Base-by-base conservation (phyloP, 2,888 invertebrate genomes). In the Lithophane ornitopus region DNA sequence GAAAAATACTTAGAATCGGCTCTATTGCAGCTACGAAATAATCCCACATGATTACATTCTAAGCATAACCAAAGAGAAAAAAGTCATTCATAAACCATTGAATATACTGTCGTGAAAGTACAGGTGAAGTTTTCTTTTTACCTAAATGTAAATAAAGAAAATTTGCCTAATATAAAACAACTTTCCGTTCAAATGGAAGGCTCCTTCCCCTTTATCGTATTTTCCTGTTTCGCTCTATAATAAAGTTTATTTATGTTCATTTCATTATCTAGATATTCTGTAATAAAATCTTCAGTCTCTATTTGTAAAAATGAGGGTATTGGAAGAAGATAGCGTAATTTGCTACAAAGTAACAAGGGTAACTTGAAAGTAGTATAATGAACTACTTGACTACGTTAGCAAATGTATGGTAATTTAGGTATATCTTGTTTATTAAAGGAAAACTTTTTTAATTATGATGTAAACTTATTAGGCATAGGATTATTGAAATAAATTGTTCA, bases 131-230 rank as follows among this genome's bases (percentile, higher is more conserved):
- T 91, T 89, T 89, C 91, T 89, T 88, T 90, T 85, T 88, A 88
- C 89, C 86, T 85, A 86, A 90, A 90, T 89, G 88, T 90, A 90
- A 92, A 92, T 91, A 92, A 91, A 91, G 89, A 90, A 92, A 91
- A 92, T 91, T 91, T 91, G 87, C 90, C 89, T 90, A 90, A 89
- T 87, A 87, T 89, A 85, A 89, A 92, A 91, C 89, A 92, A 92
- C 92, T 92, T 92, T 91, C 89, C 87, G 90, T 91, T 90, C 89
- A 90, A 92, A 91, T 90, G 90, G 90, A 91, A 89, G 85, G 85
- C 89, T 84, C 87, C 86, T 90, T 88, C 90, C 90, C 90, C 89
- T 92, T 92, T 91, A 91, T 90, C 89, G 89, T 87, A 86, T 91
- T 91, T 92, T 89, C 89, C 88, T 89, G 90, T 90, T 91, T 88